phyloP scores from a whole-genome alignment of 1,140 invertebrate species.

The Vollenhovia emeryi region DNA sequence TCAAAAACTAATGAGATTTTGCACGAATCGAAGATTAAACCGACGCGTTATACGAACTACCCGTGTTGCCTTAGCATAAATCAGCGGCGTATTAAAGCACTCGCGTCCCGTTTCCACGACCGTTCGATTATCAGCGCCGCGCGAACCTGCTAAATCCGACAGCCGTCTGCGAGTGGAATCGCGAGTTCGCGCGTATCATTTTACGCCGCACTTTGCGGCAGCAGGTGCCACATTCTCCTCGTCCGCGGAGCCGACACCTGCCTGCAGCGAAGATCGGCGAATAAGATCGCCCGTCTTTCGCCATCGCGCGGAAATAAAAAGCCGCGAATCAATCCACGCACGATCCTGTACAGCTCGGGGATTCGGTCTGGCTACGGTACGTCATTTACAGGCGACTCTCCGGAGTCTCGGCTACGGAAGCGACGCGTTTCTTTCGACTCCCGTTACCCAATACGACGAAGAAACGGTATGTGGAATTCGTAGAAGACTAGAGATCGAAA shows the following conservation, averaged over 20 bases:
- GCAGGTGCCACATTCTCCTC: conserved; percentile 47
- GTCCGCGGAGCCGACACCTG: conserved; percentile 25
- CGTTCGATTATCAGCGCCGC: conserved; percentile 42
- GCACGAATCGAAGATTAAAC: conserved; percentile 21
- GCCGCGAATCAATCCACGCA: conserved; percentile 18
- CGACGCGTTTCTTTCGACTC: not conserved
- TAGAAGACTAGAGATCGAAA: not conserved
- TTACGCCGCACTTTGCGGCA: conserved; percentile 19
- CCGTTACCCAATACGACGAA: not conserved
- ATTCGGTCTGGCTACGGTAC: not conserved
- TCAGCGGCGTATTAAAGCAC: conserved; percentile 20
- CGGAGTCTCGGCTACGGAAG: not conserved
- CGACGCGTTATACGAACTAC: conserved; percentile 2
- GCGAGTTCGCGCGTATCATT: conserved; percentile 42
- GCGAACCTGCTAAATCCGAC: conserved; percentile 14
- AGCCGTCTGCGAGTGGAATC: conserved; percentile 8
- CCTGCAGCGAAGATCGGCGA: conserved; percentile 10
- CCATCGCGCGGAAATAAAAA: conserved; percentile 22
- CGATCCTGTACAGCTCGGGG: not conserved
- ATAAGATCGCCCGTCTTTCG: conserved; percentile 9
- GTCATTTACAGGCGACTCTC: not conserved
- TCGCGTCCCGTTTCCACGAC: conserved; percentile 22
- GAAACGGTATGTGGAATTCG: not conserved
- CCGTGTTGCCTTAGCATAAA: conserved; percentile 33
- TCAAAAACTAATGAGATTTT: conserved; percentile 48